Evolutionary conservation across 1,140 invertebrate species (phyloP).

Genomic region (Eciton burchellii): DNA sequence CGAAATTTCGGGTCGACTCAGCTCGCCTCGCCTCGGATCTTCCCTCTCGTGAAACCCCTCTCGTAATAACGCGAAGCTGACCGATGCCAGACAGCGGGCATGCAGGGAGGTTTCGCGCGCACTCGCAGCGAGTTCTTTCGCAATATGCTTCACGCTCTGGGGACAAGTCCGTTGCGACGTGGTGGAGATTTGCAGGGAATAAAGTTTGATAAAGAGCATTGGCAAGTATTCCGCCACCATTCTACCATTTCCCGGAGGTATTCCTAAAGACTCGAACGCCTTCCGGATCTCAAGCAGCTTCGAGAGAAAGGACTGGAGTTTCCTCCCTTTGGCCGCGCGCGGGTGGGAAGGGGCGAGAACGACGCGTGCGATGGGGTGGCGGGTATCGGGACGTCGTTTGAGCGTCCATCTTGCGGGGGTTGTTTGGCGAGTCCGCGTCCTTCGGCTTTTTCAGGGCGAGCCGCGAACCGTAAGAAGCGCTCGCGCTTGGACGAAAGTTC

Average conservation of each 20-base stretch:
- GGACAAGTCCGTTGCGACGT: too few species aligned
- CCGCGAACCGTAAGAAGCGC: conserved; percentile 40
- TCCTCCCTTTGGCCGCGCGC: conserved; percentile 1
- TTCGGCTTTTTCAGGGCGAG: conserved; percentile 35
- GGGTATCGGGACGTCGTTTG: conserved; percentile 57
- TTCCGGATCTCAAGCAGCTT: conserved; percentile 11
- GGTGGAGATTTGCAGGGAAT: too few species aligned
- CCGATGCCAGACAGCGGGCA: conserved; percentile 14
- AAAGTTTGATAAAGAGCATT: too few species aligned
- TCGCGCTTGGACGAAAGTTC: conserved; percentile 41
- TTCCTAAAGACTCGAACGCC: background rate
- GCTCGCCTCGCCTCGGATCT: background rate
- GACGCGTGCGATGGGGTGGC: background rate
- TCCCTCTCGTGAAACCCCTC: conserved; percentile 31
- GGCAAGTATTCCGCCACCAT: too few species aligned
- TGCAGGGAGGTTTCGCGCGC: background rate
- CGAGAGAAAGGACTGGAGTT: background rate
- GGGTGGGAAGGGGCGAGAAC: background rate
- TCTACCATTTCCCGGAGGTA: background rate
- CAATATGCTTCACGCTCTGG: background rate
- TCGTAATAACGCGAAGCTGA: conserved; percentile 29
- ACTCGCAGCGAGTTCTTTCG: conserved; percentile 6
- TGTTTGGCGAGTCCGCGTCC: conserved; percentile 33
- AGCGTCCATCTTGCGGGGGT: conserved; percentile 53
- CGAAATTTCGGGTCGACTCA: conserved; percentile 33